Evolutionary conservation across 2,797 vertebrate species (phyloP), one percentile per base, ranked within the genome.

Genomic region (Manis crassicaudata): DNA sequence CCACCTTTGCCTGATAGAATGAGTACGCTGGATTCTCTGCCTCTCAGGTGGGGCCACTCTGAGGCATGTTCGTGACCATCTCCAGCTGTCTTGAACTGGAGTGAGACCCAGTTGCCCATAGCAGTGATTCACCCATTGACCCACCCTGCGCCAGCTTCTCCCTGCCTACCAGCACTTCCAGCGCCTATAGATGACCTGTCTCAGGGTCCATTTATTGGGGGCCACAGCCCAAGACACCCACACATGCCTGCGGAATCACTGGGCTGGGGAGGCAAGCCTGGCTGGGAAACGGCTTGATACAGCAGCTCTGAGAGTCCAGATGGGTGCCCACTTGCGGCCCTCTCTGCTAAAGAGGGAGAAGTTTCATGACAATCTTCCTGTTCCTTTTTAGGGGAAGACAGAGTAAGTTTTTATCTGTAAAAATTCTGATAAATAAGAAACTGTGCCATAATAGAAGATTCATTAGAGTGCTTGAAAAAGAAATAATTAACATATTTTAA

Each of bases 401-500:
- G 40, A 92, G 27, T 21, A 92, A 79, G 6, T 43, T 72, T 87
- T 92, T 73, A 86, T 73, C 37, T 37, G 7, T 80, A 68, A 88
- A 96, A 81, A 13, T 43, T 82, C 16, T 65, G 27, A 88, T 87
- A 92, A 85, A 63, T 75, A 92, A 23, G 80, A 87, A 88, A n/a
- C 67, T 77, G 2, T 81, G 46, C 52, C 87, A 85, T 60, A 86
- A 68, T 14, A 56, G 50, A 90, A 90, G 58, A 93, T 88, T 95
- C 92, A 90, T 58, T 25, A 35, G 54, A 63, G 27, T 54, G 85
- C 81, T 92, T 86, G 77, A 82, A 92, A 92, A 92, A 63, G 84
- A 94, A 87, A 94, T 85, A 92, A 88, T 90, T 82, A 93, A 92
- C 56, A 83, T 82, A 91, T 56, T 65, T 73, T 50, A 95, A 95